Conservation (phyloP, 2,888 invertebrate species). For the Tethea ocularis region DNA sequence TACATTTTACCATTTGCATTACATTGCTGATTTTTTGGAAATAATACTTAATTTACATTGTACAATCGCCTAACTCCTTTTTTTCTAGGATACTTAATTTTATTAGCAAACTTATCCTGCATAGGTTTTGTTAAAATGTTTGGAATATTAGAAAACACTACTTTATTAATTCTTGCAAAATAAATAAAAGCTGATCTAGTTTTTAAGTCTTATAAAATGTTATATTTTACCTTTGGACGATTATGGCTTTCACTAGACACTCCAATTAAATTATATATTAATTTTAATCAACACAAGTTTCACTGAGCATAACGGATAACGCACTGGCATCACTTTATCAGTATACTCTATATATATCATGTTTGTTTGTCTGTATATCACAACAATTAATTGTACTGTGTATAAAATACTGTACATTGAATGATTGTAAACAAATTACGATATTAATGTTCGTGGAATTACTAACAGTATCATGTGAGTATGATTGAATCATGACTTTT, state of each 20-base stretch:
- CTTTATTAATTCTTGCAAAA: too few species aligned
- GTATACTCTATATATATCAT: constrained; percentile 13
- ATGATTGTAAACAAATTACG: not conserved
- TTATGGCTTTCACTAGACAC: not conserved
- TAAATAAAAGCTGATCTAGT: too few species aligned
- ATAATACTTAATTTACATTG: too few species aligned
- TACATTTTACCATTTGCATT: too few species aligned
- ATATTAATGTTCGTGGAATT: not conserved
- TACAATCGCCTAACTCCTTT: too few species aligned
- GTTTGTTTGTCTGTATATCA: not conserved
- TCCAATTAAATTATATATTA: not conserved
- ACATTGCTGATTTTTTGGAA: too few species aligned
- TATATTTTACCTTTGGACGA: not conserved
- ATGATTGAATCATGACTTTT: too few species aligned
- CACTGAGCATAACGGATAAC: constrained; percentile 21
- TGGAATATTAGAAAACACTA: too few species aligned
- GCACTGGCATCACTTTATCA: constrained; percentile 10
- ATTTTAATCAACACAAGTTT: not conserved
- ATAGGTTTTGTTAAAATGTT: too few species aligned
- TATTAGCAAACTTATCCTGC: too few species aligned
- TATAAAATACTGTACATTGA: not conserved
- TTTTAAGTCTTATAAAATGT: too few species aligned
- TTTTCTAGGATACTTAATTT: too few species aligned
- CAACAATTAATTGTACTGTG: not conserved
- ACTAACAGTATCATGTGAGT: not conserved